These are phyloP conservation scores for Monochamus saltuarius DNA, from an alignment of 1,140 invertebrate species.

Conservation along the genomic window DNA sequence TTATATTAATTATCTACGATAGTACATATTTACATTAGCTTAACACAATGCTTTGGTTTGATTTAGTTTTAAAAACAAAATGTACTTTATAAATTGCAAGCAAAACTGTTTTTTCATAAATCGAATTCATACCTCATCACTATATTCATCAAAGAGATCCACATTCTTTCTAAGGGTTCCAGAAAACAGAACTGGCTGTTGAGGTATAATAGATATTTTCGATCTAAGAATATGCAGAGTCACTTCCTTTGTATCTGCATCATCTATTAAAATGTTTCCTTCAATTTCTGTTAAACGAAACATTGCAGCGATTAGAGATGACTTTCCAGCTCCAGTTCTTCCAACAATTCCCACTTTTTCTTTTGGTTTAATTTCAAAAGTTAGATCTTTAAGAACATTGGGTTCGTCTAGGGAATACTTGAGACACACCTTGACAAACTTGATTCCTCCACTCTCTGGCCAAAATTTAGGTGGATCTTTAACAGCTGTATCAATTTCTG, in stretches of 20 bases:
- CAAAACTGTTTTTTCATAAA: too few relatives aligned
- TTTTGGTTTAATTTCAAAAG: slow-evolving; percentile 60
- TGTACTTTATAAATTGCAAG: too few relatives aligned
- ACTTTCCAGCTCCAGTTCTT: slow-evolving; percentile 66
- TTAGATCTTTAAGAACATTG: slow-evolving; percentile 64
- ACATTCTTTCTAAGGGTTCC: slow-evolving; percentile 66
- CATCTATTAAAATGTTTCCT: slow-evolving; percentile 65
- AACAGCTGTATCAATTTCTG: slow-evolving; percentile 57
- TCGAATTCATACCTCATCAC: slow-evolving; percentile 51
- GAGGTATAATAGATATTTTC: slow-evolving; percentile 71
- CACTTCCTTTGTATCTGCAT: slow-evolving; percentile 54
- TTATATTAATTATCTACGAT: too few relatives aligned
- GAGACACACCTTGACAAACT: slow-evolving; percentile 58
- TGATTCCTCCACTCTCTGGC: slow-evolving; percentile 34
- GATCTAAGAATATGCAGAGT: slow-evolving; percentile 61
- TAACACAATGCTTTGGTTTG: too few relatives aligned
- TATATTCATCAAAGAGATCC: slow-evolving; percentile 60
- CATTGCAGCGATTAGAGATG: slow-evolving; percentile 70
- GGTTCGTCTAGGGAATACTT: slow-evolving; percentile 66
- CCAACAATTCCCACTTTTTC: slow-evolving; percentile 68
- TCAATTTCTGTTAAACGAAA: slow-evolving; percentile 69
- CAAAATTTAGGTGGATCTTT: slow-evolving; percentile 53
- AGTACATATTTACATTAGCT: too few relatives aligned
- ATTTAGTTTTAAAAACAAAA: too few relatives aligned
- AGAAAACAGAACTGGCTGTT: slow-evolving; percentile 73